Percentiles rank a stretch among this genome's conserved stretches.
phyloP scores from a whole-genome alignment of 2,113 vertebrate species.

The Muntiacus muntjak region DNA sequence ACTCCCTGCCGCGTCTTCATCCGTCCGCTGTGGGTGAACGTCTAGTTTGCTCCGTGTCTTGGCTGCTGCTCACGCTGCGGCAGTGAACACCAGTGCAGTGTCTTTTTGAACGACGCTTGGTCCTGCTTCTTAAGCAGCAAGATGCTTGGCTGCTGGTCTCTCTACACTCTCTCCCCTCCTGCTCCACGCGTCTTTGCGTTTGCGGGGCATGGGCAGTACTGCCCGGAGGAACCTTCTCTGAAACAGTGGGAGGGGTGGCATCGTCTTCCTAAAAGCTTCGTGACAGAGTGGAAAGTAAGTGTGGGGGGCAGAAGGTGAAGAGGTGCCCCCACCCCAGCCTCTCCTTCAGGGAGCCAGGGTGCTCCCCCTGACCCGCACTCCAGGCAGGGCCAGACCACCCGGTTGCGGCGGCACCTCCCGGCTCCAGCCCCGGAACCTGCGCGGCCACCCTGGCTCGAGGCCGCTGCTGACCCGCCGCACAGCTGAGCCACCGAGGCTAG shows the following conservation, averaged over 20 bases:
- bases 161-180: fast-evolving
- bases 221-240: not conserved
- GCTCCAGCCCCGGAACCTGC: not conserved
- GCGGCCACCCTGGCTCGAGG: fast-evolving
- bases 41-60: fast-evolving
- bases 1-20: fast-evolving
- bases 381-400: fast-evolving
- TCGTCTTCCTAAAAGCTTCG: not conserved
- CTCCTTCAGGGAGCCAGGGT: not conserved
- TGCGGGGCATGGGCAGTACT: no score
- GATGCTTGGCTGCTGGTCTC: not conserved
- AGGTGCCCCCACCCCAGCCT: not conserved
- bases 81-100: fast-evolving
- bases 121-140: not conserved
- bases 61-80: not conserved
- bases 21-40: fast-evolving
- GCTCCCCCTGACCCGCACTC: not conserved
- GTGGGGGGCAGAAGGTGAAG: not conserved
- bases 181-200: fast-evolving
- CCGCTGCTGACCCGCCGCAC: fast-evolving
- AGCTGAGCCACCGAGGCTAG: fast-evolving
- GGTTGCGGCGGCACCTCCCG: not conserved
- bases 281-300: not conserved
- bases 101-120: not conserved
- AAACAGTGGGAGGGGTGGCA: fast-evolving